These are phyloP conservation scores for Ametastegia equiseti DNA, from an alignment of 2,888 invertebrate genomes.

Conservation along the genomic window DNA sequence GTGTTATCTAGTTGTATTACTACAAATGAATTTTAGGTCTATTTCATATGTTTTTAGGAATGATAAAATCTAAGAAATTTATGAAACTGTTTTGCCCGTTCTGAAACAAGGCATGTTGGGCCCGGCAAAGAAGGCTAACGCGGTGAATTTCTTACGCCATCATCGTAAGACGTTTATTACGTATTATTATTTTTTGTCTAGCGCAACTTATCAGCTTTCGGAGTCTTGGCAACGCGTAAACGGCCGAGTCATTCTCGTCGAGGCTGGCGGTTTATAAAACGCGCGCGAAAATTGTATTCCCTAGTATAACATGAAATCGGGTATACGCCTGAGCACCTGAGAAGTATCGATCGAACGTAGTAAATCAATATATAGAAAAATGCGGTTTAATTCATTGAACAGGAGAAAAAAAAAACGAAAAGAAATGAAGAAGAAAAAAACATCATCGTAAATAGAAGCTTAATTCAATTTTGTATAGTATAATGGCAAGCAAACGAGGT, in stretches of 20 bases:
- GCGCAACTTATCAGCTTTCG: constrained; percentile 38
- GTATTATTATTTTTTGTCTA: constrained; percentile 33
- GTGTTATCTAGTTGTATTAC: background rate
- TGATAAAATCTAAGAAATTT: background rate
- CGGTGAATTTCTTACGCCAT: constrained; percentile 35
- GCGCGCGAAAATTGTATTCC: constrained; percentile 26
- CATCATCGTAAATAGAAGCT: no score
- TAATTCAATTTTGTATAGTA: background rate
- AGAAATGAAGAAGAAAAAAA: background rate
- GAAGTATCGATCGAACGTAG: background rate
- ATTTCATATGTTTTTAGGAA: background rate
- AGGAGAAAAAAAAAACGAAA: background rate
- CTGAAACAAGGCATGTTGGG: no score
- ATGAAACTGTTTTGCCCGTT: background rate
- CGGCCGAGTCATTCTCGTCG: constrained; percentile 42
- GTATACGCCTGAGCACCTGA: background rate
- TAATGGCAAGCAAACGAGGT: background rate
- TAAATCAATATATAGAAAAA: background rate
- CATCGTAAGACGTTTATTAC: background rate
- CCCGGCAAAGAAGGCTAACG: background rate
- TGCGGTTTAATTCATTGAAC: background rate
- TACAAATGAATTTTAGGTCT: background rate
- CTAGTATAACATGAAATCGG: background rate
- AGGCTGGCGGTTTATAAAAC: constrained; percentile 29
- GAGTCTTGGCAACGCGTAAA: constrained; percentile 32